These are phyloP conservation scores for Erebia aethiops DNA, from an alignment of 2,888 invertebrate genomes.

Conservation along the genomic window DNA sequence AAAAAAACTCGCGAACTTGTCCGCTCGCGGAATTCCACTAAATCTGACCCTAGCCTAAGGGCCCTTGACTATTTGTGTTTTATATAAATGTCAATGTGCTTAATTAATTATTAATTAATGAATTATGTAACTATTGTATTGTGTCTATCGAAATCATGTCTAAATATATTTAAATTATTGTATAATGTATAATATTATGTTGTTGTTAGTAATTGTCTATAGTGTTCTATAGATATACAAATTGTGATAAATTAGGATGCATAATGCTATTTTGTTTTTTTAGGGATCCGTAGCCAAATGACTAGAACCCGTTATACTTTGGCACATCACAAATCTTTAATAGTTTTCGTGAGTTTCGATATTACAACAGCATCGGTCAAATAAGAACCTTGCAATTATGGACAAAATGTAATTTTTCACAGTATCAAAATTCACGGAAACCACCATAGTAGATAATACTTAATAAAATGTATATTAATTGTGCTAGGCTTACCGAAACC, in stretches of 20 bases:
- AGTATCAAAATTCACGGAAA: background rate
- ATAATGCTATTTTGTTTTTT: conserved; percentile 59
- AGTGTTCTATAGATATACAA: conserved; percentile 75
- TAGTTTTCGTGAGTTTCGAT: background rate
- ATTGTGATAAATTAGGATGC: conserved; percentile 81
- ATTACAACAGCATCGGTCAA: no score
- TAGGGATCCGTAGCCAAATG: conserved; percentile 16
- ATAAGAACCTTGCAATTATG: no score
- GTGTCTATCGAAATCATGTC: conserved; percentile 49
- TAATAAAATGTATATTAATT: background rate
- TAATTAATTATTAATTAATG: conserved; percentile 18
- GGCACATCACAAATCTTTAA: background rate
- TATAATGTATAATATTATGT: conserved; percentile 48
- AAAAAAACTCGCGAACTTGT: background rate
- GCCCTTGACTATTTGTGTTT: conserved; percentile 16
- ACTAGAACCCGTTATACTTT: background rate
- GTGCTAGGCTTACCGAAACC: background rate
- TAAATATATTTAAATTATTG: conserved; percentile 54
- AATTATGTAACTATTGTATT: conserved; percentile 11
- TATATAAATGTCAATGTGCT: conserved; percentile 21
- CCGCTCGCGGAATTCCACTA: background rate
- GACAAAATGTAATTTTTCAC: background rate
- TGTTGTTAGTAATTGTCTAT: conserved; percentile 55
- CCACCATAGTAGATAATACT: background rate
- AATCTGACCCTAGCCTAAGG: background rate